These are phyloP conservation scores for Pipistrellus kuhlii DNA, from an alignment of 2,797 vertebrate genomes.

Conservation along the genomic window DNA sequence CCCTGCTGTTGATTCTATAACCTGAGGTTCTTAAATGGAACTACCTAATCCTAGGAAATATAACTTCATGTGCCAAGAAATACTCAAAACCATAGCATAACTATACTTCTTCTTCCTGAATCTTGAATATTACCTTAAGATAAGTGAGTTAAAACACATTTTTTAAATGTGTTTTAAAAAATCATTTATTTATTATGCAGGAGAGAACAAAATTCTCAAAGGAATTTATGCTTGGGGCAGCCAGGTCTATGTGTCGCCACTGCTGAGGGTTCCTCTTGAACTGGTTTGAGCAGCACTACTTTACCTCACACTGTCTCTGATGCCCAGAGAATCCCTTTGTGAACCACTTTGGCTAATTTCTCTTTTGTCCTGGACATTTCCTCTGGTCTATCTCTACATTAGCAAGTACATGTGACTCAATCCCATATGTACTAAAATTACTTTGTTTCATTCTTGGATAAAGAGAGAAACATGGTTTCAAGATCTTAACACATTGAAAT, in stretches of 20 bases:
- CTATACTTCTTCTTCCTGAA: background rate
- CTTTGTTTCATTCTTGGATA: background rate
- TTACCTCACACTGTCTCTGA: background rate
- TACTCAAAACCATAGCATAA: background rate
- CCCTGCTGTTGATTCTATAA: background rate
- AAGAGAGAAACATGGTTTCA: background rate
- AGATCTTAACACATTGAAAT: background rate
- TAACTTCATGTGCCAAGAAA: background rate
- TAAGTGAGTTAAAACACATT: background rate
- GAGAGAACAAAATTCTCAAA: slow-evolving; percentile 12
- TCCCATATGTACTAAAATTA: background rate
- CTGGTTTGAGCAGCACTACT: background rate
- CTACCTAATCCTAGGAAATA: background rate
- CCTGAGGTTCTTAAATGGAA: background rate
- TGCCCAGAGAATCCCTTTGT: background rate
- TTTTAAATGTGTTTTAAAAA: background rate
- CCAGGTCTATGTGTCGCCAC: background rate
- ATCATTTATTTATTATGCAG: background rate
- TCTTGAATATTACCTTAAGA: background rate
- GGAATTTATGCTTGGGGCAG: background rate
- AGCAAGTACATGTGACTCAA: background rate
- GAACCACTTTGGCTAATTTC: background rate
- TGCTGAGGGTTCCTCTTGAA: no score
- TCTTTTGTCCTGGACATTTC: background rate
- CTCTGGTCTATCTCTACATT: background rate